phyloP scores from a whole-genome alignment of 2,888 invertebrate genomes.

The Mesoligia furuncula region DNA sequence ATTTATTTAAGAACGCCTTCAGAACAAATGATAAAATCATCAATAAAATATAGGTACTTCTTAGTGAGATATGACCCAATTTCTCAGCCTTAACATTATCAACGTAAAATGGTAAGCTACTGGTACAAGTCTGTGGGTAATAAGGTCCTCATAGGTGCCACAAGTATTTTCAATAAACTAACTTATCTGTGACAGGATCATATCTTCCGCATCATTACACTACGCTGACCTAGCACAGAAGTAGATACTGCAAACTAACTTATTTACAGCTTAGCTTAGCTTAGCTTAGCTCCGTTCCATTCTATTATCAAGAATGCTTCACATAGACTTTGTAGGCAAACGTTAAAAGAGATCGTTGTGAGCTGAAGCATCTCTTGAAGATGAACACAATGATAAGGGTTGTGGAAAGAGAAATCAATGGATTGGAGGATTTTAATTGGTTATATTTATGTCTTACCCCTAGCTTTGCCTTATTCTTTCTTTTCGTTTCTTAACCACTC shows the following conservation, averaged over 20 bases:
- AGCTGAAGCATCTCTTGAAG: background rate
- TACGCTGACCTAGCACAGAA: background rate
- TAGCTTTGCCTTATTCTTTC: too few relatives aligned
- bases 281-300: background rate
- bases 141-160: too few relatives aligned
- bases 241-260: background rate
- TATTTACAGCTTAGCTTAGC: background rate
- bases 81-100: background rate
- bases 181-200: background rate
- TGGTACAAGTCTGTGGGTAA: background rate
- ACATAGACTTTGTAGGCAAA: slow-evolving; percentile 8
- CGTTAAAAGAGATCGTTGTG: background rate
- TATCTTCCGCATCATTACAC: background rate
- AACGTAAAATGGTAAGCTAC: background rate
- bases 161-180: background rate
- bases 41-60: too few relatives aligned
- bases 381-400: background rate
- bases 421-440: background rate
- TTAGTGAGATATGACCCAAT: background rate
- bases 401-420: background rate
- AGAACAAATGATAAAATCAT: too few relatives aligned
- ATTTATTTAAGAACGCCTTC: too few relatives aligned
- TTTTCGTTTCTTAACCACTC: too few relatives aligned
- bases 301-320: background rate
- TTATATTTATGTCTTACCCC: background rate